Evolutionary conservation across 2,113 vertebrate genomes (phyloP), one percentile per base, ranked within the genome.

Genomic region (Elgaria multicarinata): DNA sequence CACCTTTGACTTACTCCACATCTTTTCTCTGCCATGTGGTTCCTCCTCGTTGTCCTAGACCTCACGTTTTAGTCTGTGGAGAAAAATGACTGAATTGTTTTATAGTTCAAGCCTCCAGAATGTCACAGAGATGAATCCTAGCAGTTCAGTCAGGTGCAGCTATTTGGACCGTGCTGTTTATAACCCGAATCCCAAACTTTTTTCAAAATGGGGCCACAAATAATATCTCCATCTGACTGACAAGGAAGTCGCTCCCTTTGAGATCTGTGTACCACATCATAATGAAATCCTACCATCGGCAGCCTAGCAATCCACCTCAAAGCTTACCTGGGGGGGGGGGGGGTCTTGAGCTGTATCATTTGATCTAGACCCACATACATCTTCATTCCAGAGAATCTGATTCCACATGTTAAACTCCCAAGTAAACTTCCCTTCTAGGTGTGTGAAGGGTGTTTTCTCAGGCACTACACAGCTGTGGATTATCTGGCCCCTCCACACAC

Each of bases 131-230:
- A 66, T 66, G 62, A 75, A 81, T 87, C 33, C 20, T 82, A 66
- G 58, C 44, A 14, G 55, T 89, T 89, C 58, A 67, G 31, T 36
- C 64, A 84, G 46, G 28, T 22, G 16, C 44, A 44, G 53, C 58
- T 44, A 66, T 44, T 9, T 71, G 26, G 58, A 64, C 58, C 28
- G 2, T 13, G 82, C 18, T 83, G 33, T 83, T 89, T 77, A 67
- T 83, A 89, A 83, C n/a, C 33, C 53, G 33, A 26, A 53, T 66
- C 42, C 58, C 69, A 83, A 89, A 83, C 58, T 46, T 75, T 83
- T 89, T 75, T 74, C 69, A 83, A 66, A 83, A 31, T 46, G 44
- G 55, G 83, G 71, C 55, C 3, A 83, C 80, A 84, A 75, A 89
- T 64, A 83, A 76, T 53, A 64, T 76, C 69, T 71, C 66, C 26